Base-by-base conservation (phyloP, 1,140 invertebrate genomes). In the Conopomorpha cramerella region DNA sequence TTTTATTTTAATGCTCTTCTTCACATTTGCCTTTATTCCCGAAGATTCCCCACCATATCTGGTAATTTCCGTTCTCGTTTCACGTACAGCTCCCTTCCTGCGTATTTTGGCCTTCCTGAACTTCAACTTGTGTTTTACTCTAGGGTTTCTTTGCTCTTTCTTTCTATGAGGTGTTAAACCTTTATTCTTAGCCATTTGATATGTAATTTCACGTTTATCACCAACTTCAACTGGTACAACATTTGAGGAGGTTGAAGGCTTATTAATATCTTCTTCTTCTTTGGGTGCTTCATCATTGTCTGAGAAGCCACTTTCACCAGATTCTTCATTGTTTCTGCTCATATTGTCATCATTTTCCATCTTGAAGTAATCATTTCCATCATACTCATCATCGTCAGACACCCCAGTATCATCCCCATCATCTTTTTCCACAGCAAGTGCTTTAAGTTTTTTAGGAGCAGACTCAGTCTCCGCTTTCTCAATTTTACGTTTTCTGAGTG, bases 151-250 rank as follows among this genome's bases (percentile, higher is more conserved):
- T 48, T 88, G 83, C 59, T 95, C 93, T 61, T 95, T 96, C 59
- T 92, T 95, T 38, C 92, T 84, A 45, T 88, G 81, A 8, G 93
- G 91, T 25, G 88, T 95, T 1, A 98, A 79, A 25, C 95, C 95
- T 77, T 95, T 96, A 56, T 98, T 98, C 70, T 97, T 97, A 6
- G 89, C 86, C 54, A 97, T 97, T 83, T 95, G 82, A 64, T 94
- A 94, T 11, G 90, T 96, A 46, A 97, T 96, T 33, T 84, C 83
- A 53, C 95, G 80, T 56, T 92, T 95, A 18, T 78, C 84, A 30
- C 49, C 61, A 15, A 62, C 46, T 27, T 70, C 63, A 30, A 55
- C 55, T 36, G 49, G 19, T 36, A 46, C 53, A 36, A 55, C 27
- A 41, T 54, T 38, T 41, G 56, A 41, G 32, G 49, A 57, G 43